Conservation (phyloP, 2,113 vertebrate genomes). For the Labeo rohita region DNA sequence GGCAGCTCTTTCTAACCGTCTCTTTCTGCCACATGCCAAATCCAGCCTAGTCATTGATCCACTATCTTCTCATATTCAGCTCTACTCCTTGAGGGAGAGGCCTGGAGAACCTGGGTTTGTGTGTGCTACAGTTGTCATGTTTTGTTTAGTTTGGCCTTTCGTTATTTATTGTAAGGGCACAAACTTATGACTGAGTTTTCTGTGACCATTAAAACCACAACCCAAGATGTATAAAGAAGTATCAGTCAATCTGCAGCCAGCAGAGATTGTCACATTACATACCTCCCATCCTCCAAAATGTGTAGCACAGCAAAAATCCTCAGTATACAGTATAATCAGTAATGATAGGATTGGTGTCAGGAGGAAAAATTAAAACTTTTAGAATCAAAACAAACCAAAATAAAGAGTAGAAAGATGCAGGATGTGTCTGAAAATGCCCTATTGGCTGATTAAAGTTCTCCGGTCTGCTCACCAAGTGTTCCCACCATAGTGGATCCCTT, state of each 20-base stretch:
- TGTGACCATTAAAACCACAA: neutral
- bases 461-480: neutral
- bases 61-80: neutral
- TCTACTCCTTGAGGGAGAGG: neutral
- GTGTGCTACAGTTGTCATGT: neutral
- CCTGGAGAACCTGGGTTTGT: neutral
- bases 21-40: conserved; percentile 5
- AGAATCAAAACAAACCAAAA: neutral
- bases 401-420: neutral
- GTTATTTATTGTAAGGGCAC: neutral
- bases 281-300: neutral
- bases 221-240: neutral
- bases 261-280: neutral
- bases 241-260: neutral
- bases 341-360: neutral
- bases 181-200: neutral
- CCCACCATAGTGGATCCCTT: conserved; percentile 74
- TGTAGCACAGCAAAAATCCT: neutral
- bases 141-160: neutral
- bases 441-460: conserved; percentile 27
- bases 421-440: neutral
- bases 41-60: conserved; percentile 8
- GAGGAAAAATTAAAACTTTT: neutral
- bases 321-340: neutral
- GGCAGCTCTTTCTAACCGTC: neutral